Base-by-base conservation (phyloP, 2,113 vertebrate genomes). In the Thermophis baileyi region DNA sequence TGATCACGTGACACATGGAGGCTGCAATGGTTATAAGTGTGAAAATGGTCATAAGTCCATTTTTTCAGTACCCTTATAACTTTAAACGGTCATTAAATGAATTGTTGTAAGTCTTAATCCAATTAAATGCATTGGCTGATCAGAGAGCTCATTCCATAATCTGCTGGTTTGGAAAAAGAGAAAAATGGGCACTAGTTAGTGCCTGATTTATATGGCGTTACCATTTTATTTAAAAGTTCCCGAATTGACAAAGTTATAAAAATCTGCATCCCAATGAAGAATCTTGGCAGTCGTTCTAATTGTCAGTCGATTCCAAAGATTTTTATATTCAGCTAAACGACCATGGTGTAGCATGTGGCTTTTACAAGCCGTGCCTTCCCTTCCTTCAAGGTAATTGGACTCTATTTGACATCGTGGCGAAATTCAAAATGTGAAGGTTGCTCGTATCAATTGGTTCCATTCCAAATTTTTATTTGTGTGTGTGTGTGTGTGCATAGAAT, bases 391-490 rank as follows among this genome's bases (percentile, higher is more conserved):
- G 0, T 93, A 90, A 63, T 49, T 51, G 51, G 93, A 85, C 46
- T 87, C 30, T 50, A 24, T 93, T 96, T 93, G 91, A 14, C 88
- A 20, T 47, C 85, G 47, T 0, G 0, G 8, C 11, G 0, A 0
- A 91, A 90, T 93, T 85, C 95, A 94, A 94, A 94, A 92, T 57
- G 55, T 91, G 94, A 93, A 92, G 81, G 91, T 88, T 94, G 49
- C 86, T 90, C 63, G 46, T 95, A 90, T 95, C 94, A 57, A 57
- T 85, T 22, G 40, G 25, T 91, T 93, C 22, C 6, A 3, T 25
- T 55, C 22, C 55, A 57, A 53, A 47, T 5, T 2, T 46, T 2
- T 46, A 5, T 46, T 46, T 46, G 46, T 47, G 2, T 47, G 47
- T 47, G 47, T 47, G 47, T 47, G 47, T 47, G 47, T 47, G 47